Conservation (phyloP, 1,140 invertebrate species). For the Bilobella aurantiaca region DNA sequence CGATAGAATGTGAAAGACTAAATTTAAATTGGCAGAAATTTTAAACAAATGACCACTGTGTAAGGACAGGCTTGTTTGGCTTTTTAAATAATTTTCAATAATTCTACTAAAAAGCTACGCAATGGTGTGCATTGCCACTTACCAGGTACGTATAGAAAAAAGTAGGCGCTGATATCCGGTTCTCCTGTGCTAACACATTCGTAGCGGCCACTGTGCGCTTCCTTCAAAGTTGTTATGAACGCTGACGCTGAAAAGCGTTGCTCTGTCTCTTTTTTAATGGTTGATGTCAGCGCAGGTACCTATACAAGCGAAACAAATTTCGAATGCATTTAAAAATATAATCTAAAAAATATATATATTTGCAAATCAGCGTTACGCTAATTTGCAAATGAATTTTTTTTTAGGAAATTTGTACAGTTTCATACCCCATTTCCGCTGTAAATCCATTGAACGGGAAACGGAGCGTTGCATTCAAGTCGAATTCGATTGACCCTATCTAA, state of each 20-base stretch:
- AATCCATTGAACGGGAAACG: slow-evolving; percentile 27
- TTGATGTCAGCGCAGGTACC: slow-evolving; percentile 20
- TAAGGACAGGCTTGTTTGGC: no score
- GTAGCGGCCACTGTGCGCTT: slow-evolving; percentile 29
- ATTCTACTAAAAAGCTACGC: background rate
- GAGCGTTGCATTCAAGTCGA: slow-evolving; percentile 25
- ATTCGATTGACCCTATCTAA: slow-evolving; percentile 23
- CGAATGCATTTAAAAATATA: no score
- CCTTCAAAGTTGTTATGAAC: slow-evolving; percentile 24
- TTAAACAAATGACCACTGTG: background rate
- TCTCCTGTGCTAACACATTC: slow-evolving; percentile 18
- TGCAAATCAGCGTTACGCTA: background rate
- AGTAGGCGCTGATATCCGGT: slow-evolving; percentile 9
- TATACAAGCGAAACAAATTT: no score
- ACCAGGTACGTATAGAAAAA: slow-evolving; percentile 31
- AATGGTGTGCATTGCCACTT: slow-evolving; percentile 7
- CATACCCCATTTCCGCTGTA: slow-evolving; percentile 28
- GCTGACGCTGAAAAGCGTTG: slow-evolving; percentile 14
- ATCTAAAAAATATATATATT: background rate
- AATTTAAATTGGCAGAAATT: background rate
- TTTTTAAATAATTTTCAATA: no score
- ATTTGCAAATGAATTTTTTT: background rate
- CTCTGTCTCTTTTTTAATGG: slow-evolving; percentile 4
- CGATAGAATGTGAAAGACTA: background rate
- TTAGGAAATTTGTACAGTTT: no score